Conservation (phyloP, 2,113 vertebrate genomes). For the Mirounga angustirostris region DNA sequence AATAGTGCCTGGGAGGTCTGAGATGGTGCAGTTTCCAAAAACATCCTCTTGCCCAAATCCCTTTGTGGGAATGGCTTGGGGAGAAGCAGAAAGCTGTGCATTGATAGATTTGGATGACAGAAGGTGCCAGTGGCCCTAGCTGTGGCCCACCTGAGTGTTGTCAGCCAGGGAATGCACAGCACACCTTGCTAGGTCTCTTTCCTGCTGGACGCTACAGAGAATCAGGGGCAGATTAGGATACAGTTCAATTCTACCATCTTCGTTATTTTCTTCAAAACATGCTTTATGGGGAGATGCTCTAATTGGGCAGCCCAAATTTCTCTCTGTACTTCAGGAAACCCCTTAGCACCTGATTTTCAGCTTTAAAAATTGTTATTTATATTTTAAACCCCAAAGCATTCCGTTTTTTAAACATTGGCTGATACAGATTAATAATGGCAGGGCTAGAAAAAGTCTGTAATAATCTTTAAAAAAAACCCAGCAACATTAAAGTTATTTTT, state of each 20-base stretch:
- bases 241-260: slow-evolving; percentile 9
- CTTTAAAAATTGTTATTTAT: slow-evolving; percentile 63
- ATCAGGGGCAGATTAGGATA: slow-evolving; percentile 1
- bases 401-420: slow-evolving; percentile 57
- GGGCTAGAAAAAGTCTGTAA: slow-evolving; percentile 16
- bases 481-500: neutral
- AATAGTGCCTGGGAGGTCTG: slow-evolving; percentile 44
- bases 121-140: slow-evolving; percentile 22
- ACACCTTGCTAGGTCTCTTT: slow-evolving; percentile 14
- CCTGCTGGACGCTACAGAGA: neutral
- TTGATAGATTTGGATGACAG: slow-evolving; percentile 60
- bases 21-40: neutral
- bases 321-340: slow-evolving; percentile 47
- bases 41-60: slow-evolving; percentile 37
- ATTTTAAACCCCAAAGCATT: slow-evolving; percentile 68
- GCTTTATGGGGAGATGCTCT: slow-evolving; percentile 2
- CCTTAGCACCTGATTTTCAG: slow-evolving; percentile 69
- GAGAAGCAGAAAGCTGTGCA: neutral
- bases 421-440: slow-evolving; percentile 64
- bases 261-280: slow-evolving; percentile 36
- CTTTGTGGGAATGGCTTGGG: slow-evolving; percentile 60
- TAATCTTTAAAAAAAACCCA: neutral
- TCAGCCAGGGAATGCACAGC: neutral
- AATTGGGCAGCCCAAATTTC: neutral
- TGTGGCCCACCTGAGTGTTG: neutral